Base-by-base conservation (phyloP, 2,888 invertebrate genomes). In the Drosophila gaucha region DNA sequence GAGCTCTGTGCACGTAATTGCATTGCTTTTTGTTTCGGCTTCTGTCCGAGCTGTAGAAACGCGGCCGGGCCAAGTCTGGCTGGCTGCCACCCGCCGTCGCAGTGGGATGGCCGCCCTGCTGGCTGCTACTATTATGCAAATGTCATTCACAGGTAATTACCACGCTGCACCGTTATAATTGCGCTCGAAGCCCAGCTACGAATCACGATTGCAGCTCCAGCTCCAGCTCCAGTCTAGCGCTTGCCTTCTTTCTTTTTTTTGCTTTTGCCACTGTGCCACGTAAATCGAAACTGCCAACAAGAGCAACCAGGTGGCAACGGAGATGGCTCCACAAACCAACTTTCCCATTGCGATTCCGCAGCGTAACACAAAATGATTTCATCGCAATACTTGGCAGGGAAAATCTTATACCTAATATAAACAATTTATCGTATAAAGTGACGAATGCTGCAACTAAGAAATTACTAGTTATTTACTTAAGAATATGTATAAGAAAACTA, bases 131-230 rank as follows among this genome's bases (percentile, higher is more conserved):
- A 87, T 87, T 88, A 88, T 89, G 89, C 89, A 89, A 90, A 89
- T 89, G 86, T 60, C 88, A 86, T 84, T 84, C 84, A 88, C 88
- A 78, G 79, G 82, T 88, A 89, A 89, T 89, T 89, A 84, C 89
- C 86, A 78, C 88, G 89, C 89, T 77, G 83, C 78, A 73, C 90
- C 80, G 88, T 89, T 90, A 90, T 90, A 90, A 90, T 90, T 89
- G 89, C 90, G 70, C 77, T 82, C 85, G 79, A 88, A 87, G 86
- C 84, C 86, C 89, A 88, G 79, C 84, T 88, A 88, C 87, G 85
- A 88, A 86, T 88, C 87, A 88, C 85, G 82, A 86, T 83, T 86
- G 83, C 79, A 72, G 73, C 72, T 66, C 55, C 55, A 51, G 35
- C 72, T 33, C 18, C 55, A 65, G 39, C 49, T 54, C 46, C 30